phyloP scores from a whole-genome alignment of 37 sponge, comb jelly and placozoan species.

The Bolinopsis microptera region DNA sequence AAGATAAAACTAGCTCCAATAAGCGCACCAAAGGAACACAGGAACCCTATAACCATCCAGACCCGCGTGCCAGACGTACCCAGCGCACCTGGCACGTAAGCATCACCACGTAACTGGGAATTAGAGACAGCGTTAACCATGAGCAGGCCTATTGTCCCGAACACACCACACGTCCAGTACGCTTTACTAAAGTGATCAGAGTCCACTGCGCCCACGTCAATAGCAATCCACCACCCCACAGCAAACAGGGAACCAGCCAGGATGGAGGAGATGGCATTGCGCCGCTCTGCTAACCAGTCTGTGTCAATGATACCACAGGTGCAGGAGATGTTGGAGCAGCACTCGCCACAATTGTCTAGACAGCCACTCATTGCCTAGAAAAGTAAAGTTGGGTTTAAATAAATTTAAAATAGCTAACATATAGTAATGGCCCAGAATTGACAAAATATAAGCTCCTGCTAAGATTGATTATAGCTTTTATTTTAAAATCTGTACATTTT shows the following conservation, averaged over 20 bases:
- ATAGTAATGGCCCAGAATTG: no score
- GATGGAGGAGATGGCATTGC: slow-evolving; percentile 58
- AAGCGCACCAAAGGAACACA: slow-evolving; percentile 80
- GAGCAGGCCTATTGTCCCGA: slow-evolving; percentile 79
- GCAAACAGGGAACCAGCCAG: slow-evolving; percentile 71
- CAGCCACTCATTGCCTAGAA: slow-evolving; percentile 38
- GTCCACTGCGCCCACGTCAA: slow-evolving; percentile 75
- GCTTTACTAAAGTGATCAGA: slow-evolving; percentile 74
- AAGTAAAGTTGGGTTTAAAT: no score
- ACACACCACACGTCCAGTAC: slow-evolving; percentile 76
- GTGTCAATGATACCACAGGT: neutral
- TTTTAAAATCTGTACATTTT: no score
- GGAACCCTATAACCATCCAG: slow-evolving; percentile 86
- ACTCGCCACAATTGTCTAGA: slow-evolving; percentile 46
- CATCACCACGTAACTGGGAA: slow-evolving; percentile 78
- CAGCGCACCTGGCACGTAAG: slow-evolving; percentile 78
- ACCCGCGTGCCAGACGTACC: slow-evolving; percentile 74
- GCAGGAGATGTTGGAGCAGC: neutral
- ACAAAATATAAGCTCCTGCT: no score
- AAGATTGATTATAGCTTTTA: no score
- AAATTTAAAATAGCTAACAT: no score
- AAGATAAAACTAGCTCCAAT: slow-evolving; percentile 72
- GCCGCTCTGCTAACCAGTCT: slow-evolving; percentile 42
- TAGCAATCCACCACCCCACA: slow-evolving; percentile 86
- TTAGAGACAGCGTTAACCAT: slow-evolving; percentile 90